phyloP scores from a whole-genome alignment of 1,140 invertebrate species.

The Pemphigus obesinymphae region DNA sequence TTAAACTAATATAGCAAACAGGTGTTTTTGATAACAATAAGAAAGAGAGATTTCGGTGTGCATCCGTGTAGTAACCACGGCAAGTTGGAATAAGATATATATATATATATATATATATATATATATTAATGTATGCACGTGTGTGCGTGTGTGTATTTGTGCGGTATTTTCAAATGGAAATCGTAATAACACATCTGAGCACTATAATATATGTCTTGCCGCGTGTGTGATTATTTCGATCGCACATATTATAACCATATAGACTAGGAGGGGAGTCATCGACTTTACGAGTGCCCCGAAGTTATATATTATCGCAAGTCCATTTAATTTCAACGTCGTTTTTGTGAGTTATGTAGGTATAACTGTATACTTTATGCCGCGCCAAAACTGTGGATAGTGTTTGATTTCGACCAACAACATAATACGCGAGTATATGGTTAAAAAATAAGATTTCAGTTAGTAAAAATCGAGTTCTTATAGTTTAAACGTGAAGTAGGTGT shows the following conservation, averaged over 20 bases:
- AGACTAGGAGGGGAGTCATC: not conserved
- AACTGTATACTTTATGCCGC: not conserved
- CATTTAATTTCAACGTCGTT: not conserved
- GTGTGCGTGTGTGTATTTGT: not conserved
- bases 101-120: too few species aligned
- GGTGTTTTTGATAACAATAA: not conserved
- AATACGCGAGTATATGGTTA: too few species aligned
- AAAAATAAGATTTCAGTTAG: too few species aligned
- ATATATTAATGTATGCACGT: too few species aligned
- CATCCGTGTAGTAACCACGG: not conserved
- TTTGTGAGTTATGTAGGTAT: not conserved
- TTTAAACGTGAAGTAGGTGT: too few species aligned
- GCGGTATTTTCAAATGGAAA: not conserved
- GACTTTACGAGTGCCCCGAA: not conserved
- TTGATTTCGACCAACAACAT: too few species aligned
- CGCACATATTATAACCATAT: not conserved
- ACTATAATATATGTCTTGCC: not conserved
- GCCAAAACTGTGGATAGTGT: too few species aligned
- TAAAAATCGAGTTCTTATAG: too few species aligned
- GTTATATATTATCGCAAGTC: not conserved
- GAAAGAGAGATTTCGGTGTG: not conserved
- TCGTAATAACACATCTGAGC: not conserved
- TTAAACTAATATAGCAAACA: not conserved
- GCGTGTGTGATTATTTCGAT: not conserved
- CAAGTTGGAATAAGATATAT: too few species aligned